These are phyloP conservation scores for Boloria selene DNA, from an alignment of 2,888 invertebrate genomes.

Conservation along the genomic window DNA sequence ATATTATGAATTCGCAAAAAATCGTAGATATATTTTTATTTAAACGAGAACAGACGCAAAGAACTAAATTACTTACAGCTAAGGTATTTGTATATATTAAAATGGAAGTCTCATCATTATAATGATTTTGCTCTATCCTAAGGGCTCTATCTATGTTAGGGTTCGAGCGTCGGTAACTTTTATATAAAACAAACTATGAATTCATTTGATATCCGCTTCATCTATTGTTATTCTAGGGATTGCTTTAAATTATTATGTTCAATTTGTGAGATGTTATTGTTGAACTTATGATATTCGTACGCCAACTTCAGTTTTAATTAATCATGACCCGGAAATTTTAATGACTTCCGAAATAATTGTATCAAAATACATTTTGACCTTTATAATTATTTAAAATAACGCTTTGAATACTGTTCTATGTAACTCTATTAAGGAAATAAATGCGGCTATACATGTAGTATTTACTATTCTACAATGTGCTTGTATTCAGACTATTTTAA, in stretches of 20 bases:
- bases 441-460: too few relatives aligned
- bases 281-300: slow-evolving; percentile 9
- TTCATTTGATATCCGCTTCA: slow-evolving; percentile 23
- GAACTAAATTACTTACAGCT: too few relatives aligned
- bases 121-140: slow-evolving; percentile 6
- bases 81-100: not conserved
- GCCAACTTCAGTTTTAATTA: slow-evolving; percentile 4
- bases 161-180: slow-evolving; percentile 4
- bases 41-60: too few relatives aligned
- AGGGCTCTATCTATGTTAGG: too few relatives aligned
- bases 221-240: slow-evolving; percentile 17
- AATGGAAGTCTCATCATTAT: slow-evolving; percentile 9
- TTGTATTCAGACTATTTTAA: too few relatives aligned
- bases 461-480: too few relatives aligned
- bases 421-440: too few relatives aligned
- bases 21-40: too few relatives aligned
- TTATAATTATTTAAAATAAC: too few relatives aligned
- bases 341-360: slow-evolving; percentile 8
- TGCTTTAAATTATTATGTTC: slow-evolving; percentile 15
- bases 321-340: slow-evolving; percentile 5
- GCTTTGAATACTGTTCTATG: too few relatives aligned
- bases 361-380: too few relatives aligned
- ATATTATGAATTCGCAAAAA: too few relatives aligned
- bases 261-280: slow-evolving; percentile 18
- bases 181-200: slow-evolving; percentile 14